Evolutionary conservation across 1,140 invertebrate genomes (phyloP).

Genomic region (Diachasmimorpha longicaudata): DNA sequence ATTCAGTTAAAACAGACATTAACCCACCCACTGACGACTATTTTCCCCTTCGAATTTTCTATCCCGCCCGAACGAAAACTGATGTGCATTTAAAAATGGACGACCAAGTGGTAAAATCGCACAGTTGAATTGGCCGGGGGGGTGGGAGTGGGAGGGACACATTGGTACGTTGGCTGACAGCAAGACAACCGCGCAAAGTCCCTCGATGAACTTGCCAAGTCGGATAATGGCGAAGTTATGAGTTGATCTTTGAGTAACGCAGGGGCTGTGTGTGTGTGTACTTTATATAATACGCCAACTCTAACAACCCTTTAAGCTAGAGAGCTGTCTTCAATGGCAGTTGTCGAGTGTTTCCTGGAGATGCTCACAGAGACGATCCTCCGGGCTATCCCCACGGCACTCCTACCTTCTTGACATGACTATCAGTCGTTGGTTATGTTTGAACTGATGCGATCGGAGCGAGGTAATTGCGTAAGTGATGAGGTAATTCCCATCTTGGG

Average conservation of each 20-base stretch:
- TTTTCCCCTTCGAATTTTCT: no score
- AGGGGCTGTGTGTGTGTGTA: background rate
- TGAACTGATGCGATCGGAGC: background rate
- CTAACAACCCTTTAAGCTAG: slow-evolving; percentile 43
- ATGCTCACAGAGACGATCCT: background rate
- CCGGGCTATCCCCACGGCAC: background rate
- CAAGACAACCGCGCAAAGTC: slow-evolving; percentile 24
- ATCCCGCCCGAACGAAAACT: no score
- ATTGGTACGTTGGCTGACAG: background rate
- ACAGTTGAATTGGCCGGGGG: no score
- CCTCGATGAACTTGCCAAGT: slow-evolving; percentile 41
- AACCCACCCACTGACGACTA: no score
- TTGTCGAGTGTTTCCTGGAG: slow-evolving; percentile 15
- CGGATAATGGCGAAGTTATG: slow-evolving; percentile 52
- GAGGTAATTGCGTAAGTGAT: background rate
- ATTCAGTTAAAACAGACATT: no score
- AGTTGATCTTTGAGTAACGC: slow-evolving; percentile 26
- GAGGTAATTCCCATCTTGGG: background rate
- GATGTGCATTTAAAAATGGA: background rate
- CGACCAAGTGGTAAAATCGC: slow-evolving; percentile 9
- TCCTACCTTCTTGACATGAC: background rate
- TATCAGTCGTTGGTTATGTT: background rate
- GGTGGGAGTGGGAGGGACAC: background rate
- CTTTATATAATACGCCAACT: slow-evolving; percentile 33
- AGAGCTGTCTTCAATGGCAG: slow-evolving; percentile 10